phyloP scores from a whole-genome alignment of 2,113 vertebrate species.

The Pollimyrus isidori region DNA sequence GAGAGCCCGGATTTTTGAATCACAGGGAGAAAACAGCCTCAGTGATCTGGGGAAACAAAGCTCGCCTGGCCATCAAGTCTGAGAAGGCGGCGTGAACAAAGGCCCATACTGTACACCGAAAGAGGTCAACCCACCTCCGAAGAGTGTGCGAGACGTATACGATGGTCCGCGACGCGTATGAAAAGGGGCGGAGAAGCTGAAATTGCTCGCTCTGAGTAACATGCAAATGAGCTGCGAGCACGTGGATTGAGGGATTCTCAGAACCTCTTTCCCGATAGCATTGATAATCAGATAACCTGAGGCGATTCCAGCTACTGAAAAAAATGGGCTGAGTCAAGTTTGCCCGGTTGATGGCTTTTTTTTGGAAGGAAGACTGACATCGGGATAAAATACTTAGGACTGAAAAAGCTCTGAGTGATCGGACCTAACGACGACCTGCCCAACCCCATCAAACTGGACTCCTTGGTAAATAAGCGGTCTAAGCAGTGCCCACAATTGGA shows the following conservation, averaged over 20 bases:
- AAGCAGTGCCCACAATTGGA: background rate
- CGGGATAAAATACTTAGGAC: too few relatives aligned
- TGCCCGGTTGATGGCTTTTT: too few relatives aligned
- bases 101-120: background rate
- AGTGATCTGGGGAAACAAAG: too few relatives aligned
- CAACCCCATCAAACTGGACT: too few relatives aligned
- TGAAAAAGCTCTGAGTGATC: too few relatives aligned
- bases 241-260: slow-evolving; percentile 24
- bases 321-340: too few relatives aligned
- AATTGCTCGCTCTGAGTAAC: background rate
- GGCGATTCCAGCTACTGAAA: too few relatives aligned
- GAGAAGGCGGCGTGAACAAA: background rate
- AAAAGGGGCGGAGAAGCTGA: background rate
- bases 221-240: slow-evolving; percentile 21
- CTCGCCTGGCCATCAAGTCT: background rate
- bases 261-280: slow-evolving; percentile 28
- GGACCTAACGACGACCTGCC: too few relatives aligned
- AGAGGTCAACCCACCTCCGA: background rate
- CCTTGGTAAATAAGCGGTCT: background rate
- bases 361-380: too few relatives aligned
- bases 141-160: background rate
- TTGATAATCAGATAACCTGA: slow-evolving; percentile 21
- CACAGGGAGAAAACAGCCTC: background rate
- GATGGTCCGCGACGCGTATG: background rate
- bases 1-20: background rate